These are phyloP conservation scores for Ellobius talpinus DNA, from an alignment of 2,113 vertebrate species.

Conservation along the genomic window DNA sequence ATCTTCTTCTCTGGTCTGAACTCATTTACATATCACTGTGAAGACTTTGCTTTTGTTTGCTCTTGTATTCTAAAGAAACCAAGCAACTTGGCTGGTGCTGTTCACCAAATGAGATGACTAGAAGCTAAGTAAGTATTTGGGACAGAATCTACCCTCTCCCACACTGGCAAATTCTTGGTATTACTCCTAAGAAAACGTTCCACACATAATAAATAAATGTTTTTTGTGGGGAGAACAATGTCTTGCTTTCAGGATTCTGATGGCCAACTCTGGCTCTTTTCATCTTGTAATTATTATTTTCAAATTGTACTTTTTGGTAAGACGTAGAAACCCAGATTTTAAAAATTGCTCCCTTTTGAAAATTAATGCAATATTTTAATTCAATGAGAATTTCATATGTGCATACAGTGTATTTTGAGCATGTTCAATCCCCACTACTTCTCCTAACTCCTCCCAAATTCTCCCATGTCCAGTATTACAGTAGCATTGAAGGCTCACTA, in stretches of 20 bases:
- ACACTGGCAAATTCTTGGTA: constrained; percentile 23
- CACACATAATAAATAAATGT: not conserved
- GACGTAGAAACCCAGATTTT: constrained; percentile 30
- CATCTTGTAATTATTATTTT: not conserved
- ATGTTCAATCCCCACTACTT: no score
- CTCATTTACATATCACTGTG: not conserved
- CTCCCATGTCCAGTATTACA: not conserved
- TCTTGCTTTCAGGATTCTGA: not conserved
- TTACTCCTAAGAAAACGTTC: constrained; percentile 28
- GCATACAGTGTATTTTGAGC: not conserved
- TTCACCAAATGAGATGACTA: not conserved
- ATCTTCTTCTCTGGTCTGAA: not conserved
- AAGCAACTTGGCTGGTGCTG: not conserved
- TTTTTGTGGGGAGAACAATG: not conserved
- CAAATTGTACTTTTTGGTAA: constrained; percentile 48
- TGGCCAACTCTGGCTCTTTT: not conserved
- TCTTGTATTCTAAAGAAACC: not conserved
- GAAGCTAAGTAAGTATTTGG: not conserved
- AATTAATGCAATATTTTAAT: not conserved
- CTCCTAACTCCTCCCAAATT: not conserved
- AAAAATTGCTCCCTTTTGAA: not conserved
- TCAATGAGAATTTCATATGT: not conserved
- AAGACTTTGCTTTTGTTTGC: constrained; percentile 44
- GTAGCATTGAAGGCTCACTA: not conserved
- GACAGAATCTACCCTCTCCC: not conserved